Percentiles rank a stretch among this genome's conserved stretches.
Evolutionary conservation across 2,888 invertebrate species (phyloP).

Genomic region (Tenthredo distinguenda): DNA sequence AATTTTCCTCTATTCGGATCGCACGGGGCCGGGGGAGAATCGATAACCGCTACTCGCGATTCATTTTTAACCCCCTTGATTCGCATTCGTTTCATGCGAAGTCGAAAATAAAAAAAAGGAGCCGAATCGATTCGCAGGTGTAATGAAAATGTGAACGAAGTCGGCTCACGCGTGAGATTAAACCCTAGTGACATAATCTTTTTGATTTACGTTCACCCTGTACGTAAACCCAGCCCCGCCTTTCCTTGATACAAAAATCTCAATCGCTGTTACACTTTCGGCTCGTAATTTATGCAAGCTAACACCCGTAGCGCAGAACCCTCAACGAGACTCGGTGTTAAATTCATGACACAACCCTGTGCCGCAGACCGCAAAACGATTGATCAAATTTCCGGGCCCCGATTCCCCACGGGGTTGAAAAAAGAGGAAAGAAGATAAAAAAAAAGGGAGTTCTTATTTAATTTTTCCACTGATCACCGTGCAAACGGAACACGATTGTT

Average conservation of each 20-base stretch:
- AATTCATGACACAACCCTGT: background rate
- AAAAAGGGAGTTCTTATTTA: background rate
- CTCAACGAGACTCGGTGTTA: background rate
- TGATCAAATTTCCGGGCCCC: background rate
- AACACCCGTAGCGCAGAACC: background rate
- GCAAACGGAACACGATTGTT: background rate
- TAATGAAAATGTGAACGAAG: constrained; percentile 19
- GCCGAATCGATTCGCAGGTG: background rate
- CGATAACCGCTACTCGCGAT: background rate
- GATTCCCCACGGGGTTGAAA: background rate
- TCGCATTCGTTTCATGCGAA: background rate
- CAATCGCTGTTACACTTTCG: background rate
- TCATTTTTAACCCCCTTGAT: background rate
- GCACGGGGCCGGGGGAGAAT: background rate
- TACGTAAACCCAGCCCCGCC: background rate
- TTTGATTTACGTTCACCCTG: constrained; percentile 10
- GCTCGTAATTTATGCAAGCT: background rate
- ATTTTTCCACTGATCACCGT: background rate
- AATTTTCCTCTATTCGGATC: constrained; percentile 9
- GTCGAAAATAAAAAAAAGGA: too few relatives aligned
- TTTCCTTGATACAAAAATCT: constrained; percentile 27
- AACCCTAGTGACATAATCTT: background rate
- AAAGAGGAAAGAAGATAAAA: too few relatives aligned
- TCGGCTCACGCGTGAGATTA: constrained; percentile 13
- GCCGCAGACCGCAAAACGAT: background rate